Base-by-base conservation (phyloP, 2,888 invertebrate species). In the Mechanitis messenoides region DNA sequence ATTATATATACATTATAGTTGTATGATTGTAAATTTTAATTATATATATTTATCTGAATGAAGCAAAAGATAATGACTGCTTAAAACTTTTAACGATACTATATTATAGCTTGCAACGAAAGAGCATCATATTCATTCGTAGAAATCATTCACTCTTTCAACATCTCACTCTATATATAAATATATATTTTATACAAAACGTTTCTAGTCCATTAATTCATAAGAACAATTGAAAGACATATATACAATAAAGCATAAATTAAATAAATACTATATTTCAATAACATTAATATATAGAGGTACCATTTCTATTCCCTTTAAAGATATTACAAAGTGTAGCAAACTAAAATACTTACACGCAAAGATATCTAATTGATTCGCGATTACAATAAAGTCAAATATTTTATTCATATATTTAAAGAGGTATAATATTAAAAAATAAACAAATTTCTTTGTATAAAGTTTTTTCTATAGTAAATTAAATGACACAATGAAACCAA, bases 131-230 rank as follows among this genome's bases (percentile, higher is more conserved):
- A 50, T 50, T 50, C 42, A 50, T 50, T 50, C 50, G 9, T 31
- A 31, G 50, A 50, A 50, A 28, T 50, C 31, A n/a, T 50, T 50
- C 50, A 50, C 31, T 31, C 31, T 28, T 50, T 50, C 50, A 50
- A 50, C 50, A 50, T 31, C 50, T 50, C 50, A 31, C n/a, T 50
- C 50, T 50, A 50, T 50, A 31, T 31, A 50, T 31, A 50, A 31
- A 31, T 31, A 9, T 31, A 50, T 50, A 50, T 31, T 31, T 50
- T 50, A 50, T 50, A 50, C 50, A 50, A 50, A n/a, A 47, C 50
- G 3, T 50, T 50, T 50, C 31, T 7, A 50, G 31, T 11, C 9
- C 50, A 28, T 31, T 31, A 50, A 20, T 50, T 50, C 50, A 50
- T 50, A 28, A 31, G 50, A 50, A 31, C 50, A 28, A 28, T 31